Evolutionary conservation across 2,113 vertebrate species (phyloP).

Genomic region (Saguinus imperator): DNA sequence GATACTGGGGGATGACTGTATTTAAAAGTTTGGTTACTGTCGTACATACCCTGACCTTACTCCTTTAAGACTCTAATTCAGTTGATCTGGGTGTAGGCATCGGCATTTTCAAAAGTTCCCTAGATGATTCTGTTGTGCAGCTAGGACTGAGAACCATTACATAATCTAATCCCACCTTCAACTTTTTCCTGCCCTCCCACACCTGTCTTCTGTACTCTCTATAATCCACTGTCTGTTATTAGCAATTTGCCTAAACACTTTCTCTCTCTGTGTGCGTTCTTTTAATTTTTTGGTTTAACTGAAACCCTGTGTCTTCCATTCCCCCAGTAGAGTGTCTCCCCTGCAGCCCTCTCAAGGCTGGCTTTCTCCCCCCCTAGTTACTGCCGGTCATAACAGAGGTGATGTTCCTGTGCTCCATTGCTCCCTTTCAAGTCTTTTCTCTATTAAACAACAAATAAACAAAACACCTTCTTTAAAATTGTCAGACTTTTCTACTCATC

Average conservation of each 20-base stretch:
- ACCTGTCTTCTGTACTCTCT: background rate
- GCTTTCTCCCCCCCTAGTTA: background rate
- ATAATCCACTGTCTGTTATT: background rate
- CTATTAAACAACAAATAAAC: background rate
- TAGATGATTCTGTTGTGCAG: background rate
- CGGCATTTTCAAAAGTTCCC: background rate
- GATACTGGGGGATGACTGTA: background rate
- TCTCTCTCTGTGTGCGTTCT: background rate
- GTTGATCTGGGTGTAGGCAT: background rate
- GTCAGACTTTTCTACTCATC: background rate
- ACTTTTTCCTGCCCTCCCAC: background rate
- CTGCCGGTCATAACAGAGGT: background rate
- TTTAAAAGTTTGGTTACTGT: background rate
- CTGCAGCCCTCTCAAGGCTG: background rate
- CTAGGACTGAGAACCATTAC: background rate
- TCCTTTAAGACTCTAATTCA: background rate
- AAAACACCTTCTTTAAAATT: background rate
- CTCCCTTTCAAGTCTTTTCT: background rate
- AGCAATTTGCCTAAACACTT: background rate
- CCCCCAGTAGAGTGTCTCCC: background rate
- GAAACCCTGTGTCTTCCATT: background rate
- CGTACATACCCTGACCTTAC: background rate
- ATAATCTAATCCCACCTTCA: background rate
- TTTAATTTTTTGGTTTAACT: background rate
- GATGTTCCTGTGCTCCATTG: background rate